A percentile compares a stretch with the other conserved stretches of the same genome.
These are phyloP conservation scores for Drosophila stalkeri DNA, from an alignment of 2,888 invertebrate genomes.

Conservation along the genomic window DNA sequence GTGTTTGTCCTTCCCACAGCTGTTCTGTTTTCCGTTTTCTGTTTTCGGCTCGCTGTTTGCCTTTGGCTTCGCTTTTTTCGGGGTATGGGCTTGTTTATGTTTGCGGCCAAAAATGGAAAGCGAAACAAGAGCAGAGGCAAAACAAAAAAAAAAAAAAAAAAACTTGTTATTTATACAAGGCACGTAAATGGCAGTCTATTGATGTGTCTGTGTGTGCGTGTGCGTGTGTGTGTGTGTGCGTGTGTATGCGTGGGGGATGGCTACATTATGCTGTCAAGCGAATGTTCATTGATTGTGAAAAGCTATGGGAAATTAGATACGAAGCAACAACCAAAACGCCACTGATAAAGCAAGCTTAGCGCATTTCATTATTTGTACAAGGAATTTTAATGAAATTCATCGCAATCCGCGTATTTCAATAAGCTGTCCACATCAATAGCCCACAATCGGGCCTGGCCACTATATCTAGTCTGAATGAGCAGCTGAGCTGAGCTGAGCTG, in stretches of 20 bases:
- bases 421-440: conserved; percentile 9
- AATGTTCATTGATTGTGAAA: conserved; percentile 67
- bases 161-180: conserved; percentile 74
- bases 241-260: conserved; percentile 10
- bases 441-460: too few species aligned
- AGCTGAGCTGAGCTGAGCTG: too few species aligned
- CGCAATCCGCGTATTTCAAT: conserved; percentile 5
- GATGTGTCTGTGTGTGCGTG: conserved; percentile 4
- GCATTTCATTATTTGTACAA: conserved; percentile 36
- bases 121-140: conserved; percentile 36
- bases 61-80: conserved; percentile 37
- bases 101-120: conserved; percentile 57
- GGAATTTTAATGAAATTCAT: conserved; percentile 34
- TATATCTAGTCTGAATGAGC: too few species aligned
- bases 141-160: conserved; percentile 15
- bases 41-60: background rate
- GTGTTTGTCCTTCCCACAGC: conserved; percentile 76
- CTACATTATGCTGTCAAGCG: conserved; percentile 56
- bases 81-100: conserved; percentile 78
- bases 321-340: conserved; percentile 36
- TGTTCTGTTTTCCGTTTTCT: conserved; percentile 72
- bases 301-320: conserved; percentile 59
- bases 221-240: conserved; percentile 11
- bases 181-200: conserved; percentile 56
- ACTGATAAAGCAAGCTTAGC: conserved; percentile 55